Evolutionary conservation across 2,113 vertebrate species (phyloP), one percentile per base, ranked within the genome.

Genomic region (Cranoglanis bouderius): DNA sequence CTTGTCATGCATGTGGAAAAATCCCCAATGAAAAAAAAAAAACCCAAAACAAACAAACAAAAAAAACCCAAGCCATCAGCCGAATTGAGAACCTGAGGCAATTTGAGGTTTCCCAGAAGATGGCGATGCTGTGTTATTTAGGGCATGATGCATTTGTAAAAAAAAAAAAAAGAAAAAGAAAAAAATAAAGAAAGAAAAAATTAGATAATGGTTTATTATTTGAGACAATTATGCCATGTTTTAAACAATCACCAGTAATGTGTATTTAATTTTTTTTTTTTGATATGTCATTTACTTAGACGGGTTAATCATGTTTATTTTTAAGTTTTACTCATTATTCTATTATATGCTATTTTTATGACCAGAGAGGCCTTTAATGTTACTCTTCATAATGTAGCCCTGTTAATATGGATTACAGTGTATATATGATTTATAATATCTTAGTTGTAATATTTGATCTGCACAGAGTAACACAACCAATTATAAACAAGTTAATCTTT

Each of bases 111-210:
- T 82, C 87, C 92, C 92, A 91, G 91, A 92, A 92, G 91, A 91
- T 90, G 91, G 91, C 92, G 92, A 92, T 91, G 85, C 88, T 86
- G 92, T 84, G 77, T 90, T 90, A 88, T 80, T 75, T 77, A 89
- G 53, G 65, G 67, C 85, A 67, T 40, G 21, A 29, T 87, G 57
- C 35, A 81, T 86, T 81, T 53, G 65, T 46, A 1, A 51, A 78
- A 51, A 70, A 86, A 57, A 87, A 18, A n/a, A 12, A n/a, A 29
- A 40, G 29, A 65, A 38, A 38, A 21, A 67, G 16, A 67, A 40
- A 38, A 40, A 74, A 18, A 21, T 40, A 38, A 21, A 29, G 40
- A 38, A 21, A 29, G 40, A 67, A 35, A 72, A 72, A 55, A 53
- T 85, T 21, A 38, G 61, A 53, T 51, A 72, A 26, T 1, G 6